phyloP scores from a whole-genome alignment of 2,797 vertebrate species.

The Rhinichthys osculus region DNA sequence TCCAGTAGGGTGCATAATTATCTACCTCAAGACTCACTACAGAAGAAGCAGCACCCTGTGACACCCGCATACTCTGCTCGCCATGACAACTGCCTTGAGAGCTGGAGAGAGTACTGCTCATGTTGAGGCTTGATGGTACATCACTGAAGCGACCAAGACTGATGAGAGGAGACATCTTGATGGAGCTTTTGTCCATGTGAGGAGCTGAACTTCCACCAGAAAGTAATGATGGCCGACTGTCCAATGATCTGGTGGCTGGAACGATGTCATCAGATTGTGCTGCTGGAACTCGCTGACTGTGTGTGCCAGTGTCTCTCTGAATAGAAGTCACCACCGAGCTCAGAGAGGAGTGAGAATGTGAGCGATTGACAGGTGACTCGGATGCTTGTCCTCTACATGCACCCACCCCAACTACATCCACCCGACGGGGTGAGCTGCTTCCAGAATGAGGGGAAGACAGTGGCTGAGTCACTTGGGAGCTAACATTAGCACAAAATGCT shows the following conservation, averaged over 20 bases:
- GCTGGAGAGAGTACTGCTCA: constrained; percentile 56
- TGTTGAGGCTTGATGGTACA: constrained; percentile 69
- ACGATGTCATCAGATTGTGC: constrained; percentile 24
- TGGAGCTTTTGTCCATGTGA: neutral
- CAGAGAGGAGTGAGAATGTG: constrained; percentile 75
- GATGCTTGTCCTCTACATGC: constrained; percentile 22
- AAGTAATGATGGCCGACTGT: constrained; percentile 12
- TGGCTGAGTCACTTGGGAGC: neutral
- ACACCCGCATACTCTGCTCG: constrained; percentile 60
- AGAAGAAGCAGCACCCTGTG: constrained; percentile 66
- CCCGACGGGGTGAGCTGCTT: neutral
- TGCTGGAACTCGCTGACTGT: constrained; percentile 5
- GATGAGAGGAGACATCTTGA: constrained; percentile 36
- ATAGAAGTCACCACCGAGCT: constrained; percentile 61
- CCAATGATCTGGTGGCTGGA: neutral
- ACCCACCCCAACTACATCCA: constrained; percentile 14
- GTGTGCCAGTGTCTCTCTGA: constrained; percentile 59
- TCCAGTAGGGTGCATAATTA: constrained; percentile 74
- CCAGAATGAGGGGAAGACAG: constrained; percentile 48
- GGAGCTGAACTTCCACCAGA: constrained; percentile 7
- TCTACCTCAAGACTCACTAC: constrained; percentile 75
- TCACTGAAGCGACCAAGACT: constrained; percentile 70
- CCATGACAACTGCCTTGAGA: constrained; percentile 69
- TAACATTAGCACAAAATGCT: constrained; percentile 23
- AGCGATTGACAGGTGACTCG: constrained; percentile 66